phyloP scores from a whole-genome alignment of 2,797 vertebrate species.

The Acrossocheilus fasciatus region DNA sequence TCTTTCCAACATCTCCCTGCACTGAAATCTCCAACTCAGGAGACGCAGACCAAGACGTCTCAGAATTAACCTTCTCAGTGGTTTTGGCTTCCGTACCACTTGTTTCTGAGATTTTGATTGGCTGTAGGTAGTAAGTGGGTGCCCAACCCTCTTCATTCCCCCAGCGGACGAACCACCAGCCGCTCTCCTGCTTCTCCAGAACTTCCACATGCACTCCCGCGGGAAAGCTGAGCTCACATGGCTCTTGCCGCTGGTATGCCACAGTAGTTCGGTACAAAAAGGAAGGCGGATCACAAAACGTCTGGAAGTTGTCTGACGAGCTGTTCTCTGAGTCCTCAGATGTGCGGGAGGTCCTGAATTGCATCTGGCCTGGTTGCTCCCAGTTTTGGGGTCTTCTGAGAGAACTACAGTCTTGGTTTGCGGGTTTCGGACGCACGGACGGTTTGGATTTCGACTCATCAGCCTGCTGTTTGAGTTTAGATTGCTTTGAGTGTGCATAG shows the following conservation, averaged over 20 bases:
- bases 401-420: constrained; percentile 91
- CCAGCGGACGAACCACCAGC: constrained; percentile 95
- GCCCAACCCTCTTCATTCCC: constrained; percentile 93
- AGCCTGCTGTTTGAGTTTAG: constrained; percentile 14
- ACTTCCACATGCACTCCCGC: constrained; percentile 90
- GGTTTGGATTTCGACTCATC: constrained; percentile 83
- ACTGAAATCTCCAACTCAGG: constrained; percentile 41
- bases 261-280: constrained; percentile 86
- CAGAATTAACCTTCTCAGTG: constrained; percentile 65
- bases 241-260: constrained; percentile 91
- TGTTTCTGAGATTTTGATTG: constrained; percentile 73
- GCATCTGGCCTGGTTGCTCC: constrained; percentile 76
- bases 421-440: constrained; percentile 90
- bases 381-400: constrained; percentile 90
- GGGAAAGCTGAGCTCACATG: constrained; percentile 93
- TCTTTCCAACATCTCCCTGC: constrained; percentile 31
- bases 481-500: background rate
- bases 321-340: constrained; percentile 87
- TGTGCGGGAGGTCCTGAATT: constrained; percentile 81
- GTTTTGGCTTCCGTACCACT: constrained; percentile 64
- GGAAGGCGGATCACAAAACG: constrained; percentile 82
- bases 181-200: constrained; percentile 91
- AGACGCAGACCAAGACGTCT: constrained; percentile 70
- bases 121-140: constrained; percentile 91
- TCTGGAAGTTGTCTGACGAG: constrained; percentile 84